Evolutionary conservation across 2,113 vertebrate genomes (phyloP).

Genomic region (Pangasianodon gigas): DNA sequence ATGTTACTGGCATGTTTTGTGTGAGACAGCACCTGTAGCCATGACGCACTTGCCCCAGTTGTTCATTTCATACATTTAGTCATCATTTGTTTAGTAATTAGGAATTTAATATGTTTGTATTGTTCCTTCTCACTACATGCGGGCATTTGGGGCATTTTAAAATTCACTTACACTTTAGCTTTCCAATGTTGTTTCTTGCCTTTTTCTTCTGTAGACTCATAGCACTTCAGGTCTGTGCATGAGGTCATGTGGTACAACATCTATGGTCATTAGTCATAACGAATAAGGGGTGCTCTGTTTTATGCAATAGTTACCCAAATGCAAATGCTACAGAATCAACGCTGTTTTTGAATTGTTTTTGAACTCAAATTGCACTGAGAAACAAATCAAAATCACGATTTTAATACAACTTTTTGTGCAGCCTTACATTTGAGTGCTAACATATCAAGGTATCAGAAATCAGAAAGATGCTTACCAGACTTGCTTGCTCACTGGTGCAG

Average conservation of each 20-base stretch:
- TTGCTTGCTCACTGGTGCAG: constrained; percentile 82
- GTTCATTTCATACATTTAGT: background rate
- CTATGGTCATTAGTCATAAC: background rate
- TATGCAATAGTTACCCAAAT: background rate
- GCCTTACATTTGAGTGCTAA: background rate
- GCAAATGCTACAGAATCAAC: background rate
- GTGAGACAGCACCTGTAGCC: background rate
- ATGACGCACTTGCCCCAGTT: background rate
- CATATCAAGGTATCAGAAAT: background rate
- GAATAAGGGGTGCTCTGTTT: background rate
- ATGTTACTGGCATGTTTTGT: background rate
- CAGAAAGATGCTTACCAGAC: constrained; percentile 78
- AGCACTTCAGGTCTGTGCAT: background rate
- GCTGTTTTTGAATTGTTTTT: background rate
- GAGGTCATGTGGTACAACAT: background rate
- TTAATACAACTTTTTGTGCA: background rate
- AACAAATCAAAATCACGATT: background rate
- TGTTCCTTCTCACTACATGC: background rate
- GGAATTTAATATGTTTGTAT: background rate
- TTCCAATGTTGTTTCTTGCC: background rate
- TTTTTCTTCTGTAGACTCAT: background rate
- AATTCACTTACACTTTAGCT: background rate
- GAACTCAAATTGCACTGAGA: background rate
- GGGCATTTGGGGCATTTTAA: background rate
- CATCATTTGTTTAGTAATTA: background rate